Base-by-base conservation (phyloP, 1,140 invertebrate genomes). In the Neodiprion virginianus region DNA sequence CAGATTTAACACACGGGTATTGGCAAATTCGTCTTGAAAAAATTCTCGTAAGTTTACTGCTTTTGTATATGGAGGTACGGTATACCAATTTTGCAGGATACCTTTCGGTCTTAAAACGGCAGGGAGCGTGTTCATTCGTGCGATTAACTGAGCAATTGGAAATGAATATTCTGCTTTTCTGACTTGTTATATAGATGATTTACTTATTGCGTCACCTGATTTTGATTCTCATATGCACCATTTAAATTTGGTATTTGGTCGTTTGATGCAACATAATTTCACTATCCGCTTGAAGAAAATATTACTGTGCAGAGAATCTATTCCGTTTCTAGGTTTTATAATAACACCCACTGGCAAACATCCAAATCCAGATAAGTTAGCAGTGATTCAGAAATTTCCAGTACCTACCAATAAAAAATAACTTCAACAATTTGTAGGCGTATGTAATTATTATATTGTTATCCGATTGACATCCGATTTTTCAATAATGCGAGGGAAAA, bases 371-470 rank as follows among this genome's bases (percentile, higher is more conserved):
- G 79, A 81, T 23, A 85, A 85, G 72, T 74, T 87, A 0, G 40
- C 72, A 3, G 79, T 75, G 1, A 78, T 89, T 14, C 14, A 71
- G 70, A 71, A 85, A 2, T 88, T 85, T 78, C 76, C 85, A 1
- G 65, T 11, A 48, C 81, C 78, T 0, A 74, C 21, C 48, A 78
- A 76, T 48, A 65, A 78, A 75, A 73, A 77, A 75, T 50, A 79
- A 48, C 28, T 75, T 1, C 72, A 74, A 47, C 12, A 40, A 23
- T 77, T 75, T n/a, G 11, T 73, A 14, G 76, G 76, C 0, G 48
- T 71, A 0, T 75, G 76, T 14, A 77, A 67, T 53, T 76, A 49
- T 23, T 78, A 78, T 61, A 67, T 21, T 21, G 17, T 21, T 21
- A 21, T 21, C 17, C 17, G 17, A 21, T 21, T 21, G 17, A 21